phyloP scores from a whole-genome alignment of 1,140 invertebrate genomes.

The Cepaea nemoralis region DNA sequence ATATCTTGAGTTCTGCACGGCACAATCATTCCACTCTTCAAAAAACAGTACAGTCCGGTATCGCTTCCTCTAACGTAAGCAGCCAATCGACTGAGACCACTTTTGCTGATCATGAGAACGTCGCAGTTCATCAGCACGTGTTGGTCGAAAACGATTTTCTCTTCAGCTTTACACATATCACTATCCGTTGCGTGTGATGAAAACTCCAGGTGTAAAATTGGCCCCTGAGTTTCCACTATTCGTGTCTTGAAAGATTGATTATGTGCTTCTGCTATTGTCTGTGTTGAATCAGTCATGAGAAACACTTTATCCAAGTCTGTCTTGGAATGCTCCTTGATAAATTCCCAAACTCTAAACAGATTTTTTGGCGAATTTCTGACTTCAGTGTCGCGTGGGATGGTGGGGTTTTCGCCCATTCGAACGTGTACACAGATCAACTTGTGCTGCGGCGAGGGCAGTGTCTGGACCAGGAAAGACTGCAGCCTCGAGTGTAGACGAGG shows the following conservation, averaged over 20 bases:
- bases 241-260: not conserved
- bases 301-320: not conserved
- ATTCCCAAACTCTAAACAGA: not conserved
- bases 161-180: not conserved
- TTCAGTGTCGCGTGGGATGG: not conserved
- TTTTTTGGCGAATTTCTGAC: not conserved
- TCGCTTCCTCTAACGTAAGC: not conserved
- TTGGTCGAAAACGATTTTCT: not conserved
- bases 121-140: not conserved
- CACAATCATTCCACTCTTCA: not conserved
- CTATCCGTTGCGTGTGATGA: not conserved
- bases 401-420: not conserved
- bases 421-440: not conserved
- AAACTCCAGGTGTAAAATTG: not conserved
- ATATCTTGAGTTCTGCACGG: not conserved
- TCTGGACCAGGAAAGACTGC: not conserved
- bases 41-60: not conserved
- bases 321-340: not conserved
- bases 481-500: not conserved
- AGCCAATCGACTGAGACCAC: not conserved
- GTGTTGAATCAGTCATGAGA: not conserved
- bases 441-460: not conserved
- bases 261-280: not conserved
- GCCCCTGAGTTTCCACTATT: not conserved
- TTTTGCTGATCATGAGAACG: not conserved